Evolutionary conservation across 2,888 invertebrate genomes (phyloP), one percentile per base, ranked within the genome.

Genomic region (Thereva unica): DNA sequence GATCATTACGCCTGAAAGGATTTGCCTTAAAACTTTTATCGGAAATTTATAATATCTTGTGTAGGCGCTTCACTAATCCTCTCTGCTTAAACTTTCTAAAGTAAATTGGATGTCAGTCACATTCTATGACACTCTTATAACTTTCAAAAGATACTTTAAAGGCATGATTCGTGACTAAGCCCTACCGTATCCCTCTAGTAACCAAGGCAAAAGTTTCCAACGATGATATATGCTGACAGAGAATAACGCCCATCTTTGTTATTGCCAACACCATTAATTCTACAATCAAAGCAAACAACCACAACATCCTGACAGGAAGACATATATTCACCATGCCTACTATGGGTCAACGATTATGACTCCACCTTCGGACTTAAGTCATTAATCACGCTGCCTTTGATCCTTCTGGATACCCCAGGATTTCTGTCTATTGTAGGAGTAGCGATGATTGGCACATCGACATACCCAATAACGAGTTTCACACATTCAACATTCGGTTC

Each of bases 291-390:
- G 55, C 55, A 55, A 55, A 42, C 55, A 8, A 23, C 7, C 50
- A 41, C 23, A 56, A 7, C 34, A 42, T 56, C 38, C 34, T 9
- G 44, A 23, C 47, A 56, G 56, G 44, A 55, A 55, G 55, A 55
- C 37, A 55, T 41, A 55, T 40, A 40, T 41, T 35, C 12, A 10
- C 5, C 9, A 47, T 7, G 44, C 23, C 23, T 23, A 56, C 44
- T 56, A 44, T 56, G 44, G 44, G 56, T 44, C 56, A 56, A 9
- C 56, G 44, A 56, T 56, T 56, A 56, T 56, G 44, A 56, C 12
- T 42, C 44, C 34, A 56, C 34, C 56, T 34, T 5, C 41, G 34
- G 34, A 42, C 34, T 10, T 56, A 5, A 42, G 34, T 35, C 23
- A 56, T 56, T 44, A 56, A 42, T 56, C 56, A 56, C 23, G 12